A percentile compares a stretch with the other conserved stretches of the same genome.
phyloP scores from a whole-genome alignment of 2,113 vertebrate species.

The Redunca redunca region DNA sequence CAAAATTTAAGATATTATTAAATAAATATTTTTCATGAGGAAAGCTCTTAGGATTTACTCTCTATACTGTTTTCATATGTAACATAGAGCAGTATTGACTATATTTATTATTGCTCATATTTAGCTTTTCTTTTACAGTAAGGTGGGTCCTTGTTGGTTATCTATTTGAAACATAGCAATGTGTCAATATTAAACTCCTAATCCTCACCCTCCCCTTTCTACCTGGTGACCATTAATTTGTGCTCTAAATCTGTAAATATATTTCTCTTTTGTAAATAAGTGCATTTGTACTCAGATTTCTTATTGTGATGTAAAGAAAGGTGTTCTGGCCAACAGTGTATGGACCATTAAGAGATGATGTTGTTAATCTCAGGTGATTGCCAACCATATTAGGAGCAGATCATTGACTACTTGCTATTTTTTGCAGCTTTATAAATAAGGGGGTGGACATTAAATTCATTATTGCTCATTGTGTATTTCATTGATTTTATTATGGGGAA shows the following conservation, averaged over 20 bases:
- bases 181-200: neutral
- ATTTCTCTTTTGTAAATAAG: neutral
- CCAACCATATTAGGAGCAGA: neutral
- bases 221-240: neutral
- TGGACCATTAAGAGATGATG: rapidly evolving
- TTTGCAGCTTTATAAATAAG: neutral
- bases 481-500: neutral
- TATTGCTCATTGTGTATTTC: neutral
- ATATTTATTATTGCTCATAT: neutral
- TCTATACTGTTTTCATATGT: neutral
- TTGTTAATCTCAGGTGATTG: neutral
- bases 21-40: neutral
- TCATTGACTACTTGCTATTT: neutral
- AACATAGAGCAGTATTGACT: neutral
- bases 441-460: neutral
- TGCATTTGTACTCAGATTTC: neutral
- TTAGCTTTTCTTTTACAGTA: neutral
- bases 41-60: neutral
- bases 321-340: rapidly evolving
- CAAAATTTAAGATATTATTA: neutral
- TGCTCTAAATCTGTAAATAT: neutral
- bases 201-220: neutral
- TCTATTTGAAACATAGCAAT: neutral
- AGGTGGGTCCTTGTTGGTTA: neutral
- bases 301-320: rapidly evolving